A percentile compares a stretch with the other conserved stretches of the same genome.
These are phyloP conservation scores for Temnothorax curvispinosus DNA, from an alignment of 1,140 invertebrate genomes.

Conservation along the genomic window DNA sequence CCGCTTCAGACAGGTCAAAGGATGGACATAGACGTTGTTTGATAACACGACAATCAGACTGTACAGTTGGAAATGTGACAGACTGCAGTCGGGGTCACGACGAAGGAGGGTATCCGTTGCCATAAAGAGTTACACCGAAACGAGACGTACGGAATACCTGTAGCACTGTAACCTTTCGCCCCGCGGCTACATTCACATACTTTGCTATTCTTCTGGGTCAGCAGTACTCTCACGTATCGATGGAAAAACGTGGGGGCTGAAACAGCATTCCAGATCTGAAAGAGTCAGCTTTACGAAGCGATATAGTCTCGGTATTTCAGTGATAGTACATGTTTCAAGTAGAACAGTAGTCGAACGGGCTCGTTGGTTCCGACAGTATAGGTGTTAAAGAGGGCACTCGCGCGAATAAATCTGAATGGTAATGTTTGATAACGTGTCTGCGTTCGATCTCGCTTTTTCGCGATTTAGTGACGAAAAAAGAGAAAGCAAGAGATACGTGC, in stretches of 20 bases:
- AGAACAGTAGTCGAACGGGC: neutral
- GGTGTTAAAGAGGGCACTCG: neutral
- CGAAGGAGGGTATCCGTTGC: neutral
- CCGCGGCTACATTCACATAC: neutral
- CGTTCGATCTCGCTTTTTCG: neutral
- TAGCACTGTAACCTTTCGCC: slow-evolving; percentile 47
- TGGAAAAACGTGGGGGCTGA: slow-evolving; percentile 43
- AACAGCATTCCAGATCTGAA: slow-evolving; percentile 1
- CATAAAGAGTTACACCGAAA: neutral
- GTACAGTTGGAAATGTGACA: neutral
- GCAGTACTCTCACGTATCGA: slow-evolving; percentile 10
- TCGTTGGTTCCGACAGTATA: neutral
- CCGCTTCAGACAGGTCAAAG: neutral
- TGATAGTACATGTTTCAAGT: slow-evolving; percentile 11
- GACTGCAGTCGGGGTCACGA: neutral
- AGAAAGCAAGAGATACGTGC: neutral
- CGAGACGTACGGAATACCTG: slow-evolving; percentile 58
- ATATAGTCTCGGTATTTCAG: neutral
- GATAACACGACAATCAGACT: slow-evolving; percentile 48
- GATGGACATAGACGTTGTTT: neutral
- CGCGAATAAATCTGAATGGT: neutral
- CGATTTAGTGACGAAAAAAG: slow-evolving; percentile 1
- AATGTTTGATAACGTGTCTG: neutral
- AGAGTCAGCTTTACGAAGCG: slow-evolving; percentile 48
- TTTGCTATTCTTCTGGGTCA: neutral